Base-by-base conservation (phyloP, 2,113 vertebrate genomes). In the Panthera leo region DNA sequence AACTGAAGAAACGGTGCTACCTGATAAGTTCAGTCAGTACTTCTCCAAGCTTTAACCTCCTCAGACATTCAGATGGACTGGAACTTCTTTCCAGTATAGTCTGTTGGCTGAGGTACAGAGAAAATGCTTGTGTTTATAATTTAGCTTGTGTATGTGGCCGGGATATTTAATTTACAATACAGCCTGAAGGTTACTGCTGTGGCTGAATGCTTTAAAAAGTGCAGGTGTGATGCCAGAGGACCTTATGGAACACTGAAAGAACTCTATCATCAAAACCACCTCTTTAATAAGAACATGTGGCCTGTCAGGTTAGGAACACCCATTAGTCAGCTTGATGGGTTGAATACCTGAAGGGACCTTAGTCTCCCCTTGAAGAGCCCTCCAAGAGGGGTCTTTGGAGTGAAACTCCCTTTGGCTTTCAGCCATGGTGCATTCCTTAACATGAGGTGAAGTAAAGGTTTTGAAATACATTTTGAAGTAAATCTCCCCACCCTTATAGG, bases 381-480 rank as follows among this genome's bases (percentile, higher is more conserved):
- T 94, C 48, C 1, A 36, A n/a, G 39, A 80, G 14, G 34, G 9
- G 7, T 71, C 58, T 85, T 91, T 21, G 61, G 51, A 61, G 31
- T 87, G 53, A 94, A 82, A 67, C 36, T 87, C n/a, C 11, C 27
- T 82, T 95, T 96, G 92, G 42, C 63, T 76, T 63, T 7, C 6
- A 76, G 61, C 95, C 68, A 80, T 36, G 2, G 18, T 42, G 4
- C 45, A 39, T 97, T 94, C 58, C 76, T 97, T 94, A 19, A 14
- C 4, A 55, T 25, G 29, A 87, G 7, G 51, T 92, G 27, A 67
- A 87, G 27, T 68, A 48, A 55, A 85, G 68, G 19, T 36, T 90
- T 97, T 36, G 92, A 97, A 90, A 75, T 84, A 42, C 7, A 34
- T 92, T 96, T 93, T 96, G 42, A 96, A 76, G 39, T 85, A 83